These are phyloP conservation scores for Helostoma temminkii DNA, from an alignment of 2,797 vertebrate species.

Conservation along the genomic window DNA sequence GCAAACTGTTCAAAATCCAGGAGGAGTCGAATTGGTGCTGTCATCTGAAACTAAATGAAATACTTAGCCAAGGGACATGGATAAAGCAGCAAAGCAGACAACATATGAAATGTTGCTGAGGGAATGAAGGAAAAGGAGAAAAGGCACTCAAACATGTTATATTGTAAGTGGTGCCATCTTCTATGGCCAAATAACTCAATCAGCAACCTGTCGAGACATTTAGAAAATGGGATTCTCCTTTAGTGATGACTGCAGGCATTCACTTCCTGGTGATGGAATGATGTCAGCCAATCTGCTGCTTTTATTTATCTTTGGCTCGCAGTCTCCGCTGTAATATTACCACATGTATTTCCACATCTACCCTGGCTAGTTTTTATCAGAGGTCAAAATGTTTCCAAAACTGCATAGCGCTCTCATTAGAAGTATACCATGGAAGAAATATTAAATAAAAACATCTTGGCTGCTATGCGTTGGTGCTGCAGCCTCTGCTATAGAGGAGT, in stretches of 20 bases:
- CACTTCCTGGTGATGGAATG: constrained; percentile 52
- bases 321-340: constrained; percentile 51
- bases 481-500: constrained; percentile 31
- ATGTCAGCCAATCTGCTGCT: constrained; percentile 49
- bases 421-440: constrained; percentile 42
- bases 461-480: constrained; percentile 16
- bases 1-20: constrained; percentile 41
- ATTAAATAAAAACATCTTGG: constrained; percentile 51
- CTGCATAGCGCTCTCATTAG: constrained; percentile 34
- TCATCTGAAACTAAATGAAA: constrained; percentile 71
- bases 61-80: constrained; percentile 60
- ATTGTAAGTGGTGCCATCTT: constrained; percentile 60
- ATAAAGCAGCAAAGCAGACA: constrained; percentile 42
- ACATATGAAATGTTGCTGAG: constrained; percentile 48
- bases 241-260: constrained; percentile 61
- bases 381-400: constrained; percentile 50
- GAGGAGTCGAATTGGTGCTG: constrained; percentile 44
- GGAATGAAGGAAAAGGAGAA: not conserved
- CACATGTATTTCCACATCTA: constrained; percentile 47
- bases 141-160: constrained; percentile 52
- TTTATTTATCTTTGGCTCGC: constrained; percentile 44
- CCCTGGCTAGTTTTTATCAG: constrained; percentile 34
- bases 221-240: constrained; percentile 64
- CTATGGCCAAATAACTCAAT: constrained; percentile 63
- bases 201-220: constrained; percentile 67